These are phyloP conservation scores for Agrilus biguttatus DNA, from an alignment of 2,888 invertebrate species.

Conservation along the genomic window DNA sequence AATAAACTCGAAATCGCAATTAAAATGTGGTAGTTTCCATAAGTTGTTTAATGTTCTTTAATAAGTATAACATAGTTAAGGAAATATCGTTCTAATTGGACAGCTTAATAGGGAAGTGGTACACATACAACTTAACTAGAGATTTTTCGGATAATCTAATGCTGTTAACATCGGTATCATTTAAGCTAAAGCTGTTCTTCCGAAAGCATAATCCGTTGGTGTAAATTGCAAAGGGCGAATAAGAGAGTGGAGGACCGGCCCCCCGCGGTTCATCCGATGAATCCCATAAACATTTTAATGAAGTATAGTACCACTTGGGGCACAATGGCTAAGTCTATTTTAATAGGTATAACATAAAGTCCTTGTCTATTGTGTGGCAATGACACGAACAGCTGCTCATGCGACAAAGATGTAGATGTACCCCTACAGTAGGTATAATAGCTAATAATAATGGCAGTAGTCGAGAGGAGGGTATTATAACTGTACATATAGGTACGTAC, in stretches of 20 bases:
- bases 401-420: conserved; percentile 6
- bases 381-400: conserved; percentile 27
- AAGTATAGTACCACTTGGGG: conserved; percentile 27
- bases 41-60: too few species aligned
- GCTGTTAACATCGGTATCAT: too few species aligned
- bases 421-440: not conserved
- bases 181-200: too few species aligned
- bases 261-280: conserved; percentile 23
- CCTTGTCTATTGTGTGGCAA: conserved; percentile 22
- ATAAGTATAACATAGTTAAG: too few species aligned
- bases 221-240: too few species aligned
- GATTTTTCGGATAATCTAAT: too few species aligned
- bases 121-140: too few species aligned
- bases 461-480: conserved; percentile 13
- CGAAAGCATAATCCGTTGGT: too few species aligned
- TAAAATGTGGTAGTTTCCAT: too few species aligned
- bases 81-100: too few species aligned
- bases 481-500: not conserved
- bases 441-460: not conserved
- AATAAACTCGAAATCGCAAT: too few species aligned
- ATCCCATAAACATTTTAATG: conserved; percentile 32
- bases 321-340: conserved; percentile 30
- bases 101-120: too few species aligned
- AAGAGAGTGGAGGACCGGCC: conserved; percentile 11
- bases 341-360: conserved; percentile 30